Conservation (phyloP, 2,888 invertebrate genomes). For the Volucella inflata region DNA sequence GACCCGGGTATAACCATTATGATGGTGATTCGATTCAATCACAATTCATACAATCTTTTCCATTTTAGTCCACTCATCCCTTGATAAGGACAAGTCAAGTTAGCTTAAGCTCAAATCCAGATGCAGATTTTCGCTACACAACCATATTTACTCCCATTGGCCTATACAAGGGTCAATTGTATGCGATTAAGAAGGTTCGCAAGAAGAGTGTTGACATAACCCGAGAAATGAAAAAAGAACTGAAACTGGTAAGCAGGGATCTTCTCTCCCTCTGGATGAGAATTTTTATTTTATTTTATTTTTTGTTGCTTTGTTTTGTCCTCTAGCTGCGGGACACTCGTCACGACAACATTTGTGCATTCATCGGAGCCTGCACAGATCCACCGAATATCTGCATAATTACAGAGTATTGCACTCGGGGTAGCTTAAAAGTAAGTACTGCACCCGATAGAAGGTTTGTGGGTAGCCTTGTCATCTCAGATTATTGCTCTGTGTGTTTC, state of each 20-base stretch:
- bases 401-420: slow-evolving; percentile 94
- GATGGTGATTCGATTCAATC: neutral
- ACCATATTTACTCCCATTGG: slow-evolving; percentile 96
- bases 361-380: slow-evolving; percentile 96
- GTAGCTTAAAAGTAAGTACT: slow-evolving; percentile 91
- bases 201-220: slow-evolving; percentile 95
- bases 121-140: slow-evolving; percentile 94
- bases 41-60: slow-evolving; percentile 11
- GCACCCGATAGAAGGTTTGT: slow-evolving; percentile 1
- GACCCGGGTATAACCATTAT: slow-evolving; percentile 80
- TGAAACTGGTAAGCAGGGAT: slow-evolving; percentile 90
- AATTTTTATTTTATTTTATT: slow-evolving; percentile 17
- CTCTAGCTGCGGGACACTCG: slow-evolving; percentile 93
- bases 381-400: slow-evolving; percentile 95
- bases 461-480: slow-evolving; percentile 6
- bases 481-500: slow-evolving; percentile 21
- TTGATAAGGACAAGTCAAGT: slow-evolving; percentile 93
- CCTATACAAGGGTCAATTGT: slow-evolving; percentile 93
- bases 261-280: neutral
- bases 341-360: slow-evolving; percentile 95
- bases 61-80: slow-evolving; percentile 85
- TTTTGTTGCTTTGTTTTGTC: slow-evolving; percentile 44
- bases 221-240: slow-evolving; percentile 95
- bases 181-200: slow-evolving; percentile 93
- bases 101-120: slow-evolving; percentile 95